Base-by-base conservation (phyloP, 2,888 invertebrate genomes). In the Uropetala carovei region DNA sequence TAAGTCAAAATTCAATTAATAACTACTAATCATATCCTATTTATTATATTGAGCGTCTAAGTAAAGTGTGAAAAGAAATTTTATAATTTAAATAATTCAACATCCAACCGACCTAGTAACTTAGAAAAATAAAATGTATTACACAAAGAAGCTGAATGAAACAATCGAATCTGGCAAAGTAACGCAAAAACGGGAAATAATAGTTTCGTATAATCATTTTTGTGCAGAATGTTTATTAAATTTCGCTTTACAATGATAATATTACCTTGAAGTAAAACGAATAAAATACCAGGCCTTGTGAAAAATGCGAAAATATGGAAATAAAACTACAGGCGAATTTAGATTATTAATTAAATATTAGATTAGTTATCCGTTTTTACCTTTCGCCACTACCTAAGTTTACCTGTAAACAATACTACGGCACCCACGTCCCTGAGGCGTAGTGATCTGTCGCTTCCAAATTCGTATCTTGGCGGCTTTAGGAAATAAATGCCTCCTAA, bases 401-500 rank as follows among this genome's bases (percentile, higher is more conserved):
- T 86, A 83, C 86, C 68, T 68, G 64, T 64, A 43, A 60, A 89
- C 60, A 68, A 89, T 14, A 64, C 8, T 89, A 89, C 43, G 43
- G 56, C 68, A 43, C 14, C 64, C 89, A 89, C 30, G 18, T 22
- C n/a, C 64, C 60, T 68, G 43, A 89, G 83, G 68, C 59, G 68
- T 64, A 68, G 83, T 43, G 10, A 56, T 22, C 68, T 68, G 64
- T 56, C 89, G 43, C 68, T 30, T 22, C 64, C 30, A 57, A 84
- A 10, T 59, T 83, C 18, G 16, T 64, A 43, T 64, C 89, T 60
- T 60, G 59, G 27, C 27, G 16, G 86, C 18, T 30, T 64, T 30
- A 2, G 18, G 89, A 89, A 89, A 58, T 27, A 59, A 27, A 30
- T 27, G 18, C 8, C 59, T 56, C 14, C 64, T 30, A 43, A 43